Evolutionary conservation across 2,888 invertebrate genomes (phyloP).

Genomic region (Megalurothrips usitatus): DNA sequence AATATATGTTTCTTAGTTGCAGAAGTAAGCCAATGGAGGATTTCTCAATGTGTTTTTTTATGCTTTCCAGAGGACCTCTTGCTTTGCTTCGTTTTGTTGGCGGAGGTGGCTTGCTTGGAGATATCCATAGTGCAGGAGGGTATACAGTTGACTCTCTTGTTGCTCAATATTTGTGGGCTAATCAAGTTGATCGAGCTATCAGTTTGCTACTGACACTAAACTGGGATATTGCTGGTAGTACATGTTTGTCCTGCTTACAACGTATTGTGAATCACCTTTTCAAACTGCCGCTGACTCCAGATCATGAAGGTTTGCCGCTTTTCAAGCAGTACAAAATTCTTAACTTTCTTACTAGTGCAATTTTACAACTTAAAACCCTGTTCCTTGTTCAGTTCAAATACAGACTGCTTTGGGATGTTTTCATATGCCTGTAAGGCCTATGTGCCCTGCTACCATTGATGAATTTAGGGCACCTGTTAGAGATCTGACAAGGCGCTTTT

Average conservation of each 20-base stretch:
- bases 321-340: neutral
- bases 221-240: constrained; percentile 72
- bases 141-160: constrained; percentile 58
- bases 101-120: constrained; percentile 46
- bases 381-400: constrained; percentile 51
- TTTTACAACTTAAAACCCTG: constrained; percentile 27
- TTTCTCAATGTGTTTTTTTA: neutral
- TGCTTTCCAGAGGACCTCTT: constrained; percentile 52
- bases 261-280: constrained; percentile 65
- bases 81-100: constrained; percentile 54
- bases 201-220: constrained; percentile 63
- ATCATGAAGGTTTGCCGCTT: constrained; percentile 51
- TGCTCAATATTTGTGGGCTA: constrained; percentile 59
- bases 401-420: constrained; percentile 78
- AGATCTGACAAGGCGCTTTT: constrained; percentile 79
- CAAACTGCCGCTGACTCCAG: constrained; percentile 54
- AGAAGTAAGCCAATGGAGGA: neutral
- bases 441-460: constrained; percentile 63
- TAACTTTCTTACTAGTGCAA: neutral
- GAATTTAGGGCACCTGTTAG: constrained; percentile 68
- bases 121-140: constrained; percentile 49
- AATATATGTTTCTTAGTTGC: neutral
- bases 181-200: constrained; percentile 64
- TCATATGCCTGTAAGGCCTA: constrained; percentile 62
- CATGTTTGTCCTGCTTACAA: constrained; percentile 70